Conservation (phyloP, 2,797 vertebrate species). For the Sebastes itinus region DNA sequence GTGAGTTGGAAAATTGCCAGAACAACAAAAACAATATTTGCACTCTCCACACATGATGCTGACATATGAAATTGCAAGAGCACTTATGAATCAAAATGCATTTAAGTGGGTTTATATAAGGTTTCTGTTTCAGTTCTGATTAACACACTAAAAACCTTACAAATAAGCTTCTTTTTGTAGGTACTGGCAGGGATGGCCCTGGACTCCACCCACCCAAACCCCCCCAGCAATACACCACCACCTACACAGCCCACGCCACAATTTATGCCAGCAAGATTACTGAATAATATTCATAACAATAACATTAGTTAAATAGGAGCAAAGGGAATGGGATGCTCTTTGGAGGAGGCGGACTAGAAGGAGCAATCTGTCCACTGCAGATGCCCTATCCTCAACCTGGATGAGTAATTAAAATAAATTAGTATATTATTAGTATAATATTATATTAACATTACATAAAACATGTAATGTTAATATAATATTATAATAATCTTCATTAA, state of each 20-base stretch:
- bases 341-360: background rate
- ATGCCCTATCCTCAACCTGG: background rate
- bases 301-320: background rate
- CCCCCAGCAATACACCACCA: background rate
- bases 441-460: background rate
- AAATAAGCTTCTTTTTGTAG: background rate
- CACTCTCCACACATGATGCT: background rate
- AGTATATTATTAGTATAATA: background rate
- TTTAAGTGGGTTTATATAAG: background rate
- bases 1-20: background rate
- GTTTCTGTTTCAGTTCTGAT: background rate
- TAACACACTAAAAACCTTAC: background rate
- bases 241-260: background rate
- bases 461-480: background rate
- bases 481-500: background rate
- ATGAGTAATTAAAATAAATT: background rate
- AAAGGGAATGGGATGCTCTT: background rate
- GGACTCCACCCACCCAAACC: background rate
- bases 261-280: background rate
- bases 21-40: background rate
- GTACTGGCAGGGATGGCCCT: background rate
- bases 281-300: background rate
- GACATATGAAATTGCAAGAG: background rate
- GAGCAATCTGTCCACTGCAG: background rate
- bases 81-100: background rate